Percentiles rank a stretch among this genome's conserved stretches.
These are phyloP conservation scores for Phaetusa simplex DNA, from an alignment of 2,113 vertebrate genomes.

Conservation along the genomic window DNA sequence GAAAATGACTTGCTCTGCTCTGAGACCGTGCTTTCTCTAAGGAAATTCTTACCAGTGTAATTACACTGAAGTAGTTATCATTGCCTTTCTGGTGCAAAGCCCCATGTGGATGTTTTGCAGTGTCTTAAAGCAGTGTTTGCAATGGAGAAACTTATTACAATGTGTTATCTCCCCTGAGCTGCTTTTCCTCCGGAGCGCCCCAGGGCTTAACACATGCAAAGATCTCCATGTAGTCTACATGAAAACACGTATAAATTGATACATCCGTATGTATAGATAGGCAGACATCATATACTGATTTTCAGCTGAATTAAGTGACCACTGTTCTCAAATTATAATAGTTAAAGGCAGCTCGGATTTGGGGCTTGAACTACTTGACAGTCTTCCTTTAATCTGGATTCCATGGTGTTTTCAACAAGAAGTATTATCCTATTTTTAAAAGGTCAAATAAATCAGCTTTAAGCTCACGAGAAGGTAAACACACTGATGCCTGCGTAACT, in stretches of 20 bases:
- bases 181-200: background rate
- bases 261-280: background rate
- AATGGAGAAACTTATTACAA: background rate
- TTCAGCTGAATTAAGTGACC: background rate
- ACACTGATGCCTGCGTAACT: slow-evolving; percentile 53
- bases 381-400: slow-evolving; percentile 42
- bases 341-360: slow-evolving; percentile 23
- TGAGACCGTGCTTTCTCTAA: background rate
- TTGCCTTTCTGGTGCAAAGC: background rate
- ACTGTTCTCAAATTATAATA: background rate
- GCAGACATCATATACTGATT: background rate
- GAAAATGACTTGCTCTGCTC: background rate
- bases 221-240: background rate
- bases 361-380: background rate
- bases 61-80: background rate
- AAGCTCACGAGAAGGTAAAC: slow-evolving; percentile 74
- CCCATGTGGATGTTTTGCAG: background rate
- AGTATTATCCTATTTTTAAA: slow-evolving; percentile 65
- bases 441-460: slow-evolving; percentile 75
- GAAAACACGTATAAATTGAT: background rate
- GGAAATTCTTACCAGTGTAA: background rate
- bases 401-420: slow-evolving; percentile 57
- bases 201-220: background rate
- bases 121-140: background rate
- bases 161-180: background rate